Evolutionary conservation across 2,888 invertebrate species (phyloP).

Genomic region (Acronicta alni): DNA sequence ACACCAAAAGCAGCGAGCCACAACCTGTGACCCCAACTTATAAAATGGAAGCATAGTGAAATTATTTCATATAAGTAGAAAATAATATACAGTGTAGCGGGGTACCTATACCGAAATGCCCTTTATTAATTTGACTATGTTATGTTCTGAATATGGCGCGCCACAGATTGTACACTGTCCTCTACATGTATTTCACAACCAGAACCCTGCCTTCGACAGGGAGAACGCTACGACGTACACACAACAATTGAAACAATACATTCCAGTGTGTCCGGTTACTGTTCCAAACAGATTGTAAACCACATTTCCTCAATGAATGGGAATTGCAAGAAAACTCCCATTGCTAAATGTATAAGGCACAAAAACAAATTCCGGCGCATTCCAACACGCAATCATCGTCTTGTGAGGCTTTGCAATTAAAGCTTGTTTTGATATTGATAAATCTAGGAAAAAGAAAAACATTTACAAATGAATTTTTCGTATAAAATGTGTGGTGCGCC

Average conservation of each 20-base stretch:
- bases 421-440: slow-evolving; percentile 29
- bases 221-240: slow-evolving; percentile 35
- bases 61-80: slow-evolving; percentile 52
- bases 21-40: slow-evolving; percentile 35
- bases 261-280: slow-evolving; percentile 7
- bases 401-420: slow-evolving; percentile 25
- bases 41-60: slow-evolving; percentile 57
- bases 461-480: slow-evolving; percentile 28
- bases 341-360: slow-evolving; percentile 46
- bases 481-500: slow-evolving; percentile 51
- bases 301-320: slow-evolving; percentile 8
- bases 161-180: slow-evolving; percentile 38
- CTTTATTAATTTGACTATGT: slow-evolving; percentile 78
- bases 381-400: slow-evolving; percentile 32
- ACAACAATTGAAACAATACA: slow-evolving; percentile 18
- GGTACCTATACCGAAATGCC: slow-evolving; percentile 83
- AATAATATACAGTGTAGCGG: slow-evolving; percentile 67
- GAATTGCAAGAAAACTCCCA: slow-evolving; percentile 11
- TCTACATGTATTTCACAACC: slow-evolving; percentile 50
- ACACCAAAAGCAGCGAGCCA: slow-evolving; percentile 26
- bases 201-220: slow-evolving; percentile 40
- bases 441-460: slow-evolving; percentile 24
- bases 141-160: slow-evolving; percentile 31
- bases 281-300: slow-evolving; percentile 4
- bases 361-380: slow-evolving; percentile 41